Evolutionary conservation across 2,797 vertebrate species (phyloP).

Genomic region (Ataeniobius toweri): DNA sequence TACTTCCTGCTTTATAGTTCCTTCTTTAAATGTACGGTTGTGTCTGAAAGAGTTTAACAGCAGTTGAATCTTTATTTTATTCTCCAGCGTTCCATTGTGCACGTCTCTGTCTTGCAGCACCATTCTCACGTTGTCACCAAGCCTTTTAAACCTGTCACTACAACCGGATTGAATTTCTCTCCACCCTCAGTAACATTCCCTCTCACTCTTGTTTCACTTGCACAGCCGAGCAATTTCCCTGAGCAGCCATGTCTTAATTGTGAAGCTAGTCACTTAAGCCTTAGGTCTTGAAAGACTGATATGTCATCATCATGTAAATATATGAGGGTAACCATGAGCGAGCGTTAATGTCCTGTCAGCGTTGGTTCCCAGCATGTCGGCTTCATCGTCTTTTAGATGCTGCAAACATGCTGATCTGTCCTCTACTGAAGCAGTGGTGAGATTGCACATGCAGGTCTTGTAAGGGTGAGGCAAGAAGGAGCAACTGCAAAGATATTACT

Average conservation of each 20-base stretch:
- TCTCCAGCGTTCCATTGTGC: neutral
- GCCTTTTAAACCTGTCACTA: constrained; percentile 4
- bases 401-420: neutral
- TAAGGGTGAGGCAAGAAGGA: constrained; percentile 4
- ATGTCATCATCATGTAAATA: neutral
- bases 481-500: neutral
- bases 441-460: neutral
- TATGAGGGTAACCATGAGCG: constrained; percentile 11
- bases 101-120: neutral
- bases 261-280: constrained; percentile 46
- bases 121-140: neutral
- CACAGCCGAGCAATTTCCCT: neutral
- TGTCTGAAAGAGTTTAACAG: neutral
- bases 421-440: neutral
- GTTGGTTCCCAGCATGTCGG: constrained; percentile 6
- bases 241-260: constrained; percentile 51
- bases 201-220: neutral
- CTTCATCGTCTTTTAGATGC: neutral
- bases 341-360: constrained; percentile 13
- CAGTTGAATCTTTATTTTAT: neutral
- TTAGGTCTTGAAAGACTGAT: constrained; percentile 18
- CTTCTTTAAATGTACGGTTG: neutral
- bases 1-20: neutral
- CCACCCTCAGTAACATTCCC: neutral
- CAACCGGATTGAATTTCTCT: neutral